Evolutionary conservation across 2,888 invertebrate genomes (phyloP).

Genomic region (Yponomeuta evonymella): DNA sequence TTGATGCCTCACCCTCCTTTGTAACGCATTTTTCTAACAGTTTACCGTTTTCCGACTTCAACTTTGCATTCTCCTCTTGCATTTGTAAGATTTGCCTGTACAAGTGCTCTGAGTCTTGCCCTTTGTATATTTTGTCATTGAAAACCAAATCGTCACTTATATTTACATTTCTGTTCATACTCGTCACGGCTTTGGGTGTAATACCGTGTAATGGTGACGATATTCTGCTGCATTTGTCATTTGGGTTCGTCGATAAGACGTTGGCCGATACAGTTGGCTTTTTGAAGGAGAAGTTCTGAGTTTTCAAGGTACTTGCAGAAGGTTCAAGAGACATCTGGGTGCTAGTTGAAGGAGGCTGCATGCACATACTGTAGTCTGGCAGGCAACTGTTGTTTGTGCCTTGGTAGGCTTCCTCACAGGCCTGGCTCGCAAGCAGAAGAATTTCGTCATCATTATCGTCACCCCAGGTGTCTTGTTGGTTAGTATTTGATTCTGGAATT

Average conservation of each 20-base stretch:
- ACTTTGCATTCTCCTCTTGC: conserved; percentile 58
- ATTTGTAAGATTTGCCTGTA: conserved; percentile 51
- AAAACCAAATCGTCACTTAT: conserved; percentile 45
- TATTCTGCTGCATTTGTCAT: conserved; percentile 54
- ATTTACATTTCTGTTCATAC: conserved; percentile 31
- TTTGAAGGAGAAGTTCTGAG: conserved; percentile 46
- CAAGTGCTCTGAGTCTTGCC: conserved; percentile 45
- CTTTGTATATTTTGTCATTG: conserved; percentile 50
- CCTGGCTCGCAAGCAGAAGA: conserved; percentile 64
- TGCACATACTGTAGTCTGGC: conserved; percentile 56
- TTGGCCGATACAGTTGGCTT: conserved; percentile 41
- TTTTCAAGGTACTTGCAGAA: conserved; percentile 46
- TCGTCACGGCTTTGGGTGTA: conserved; percentile 37
- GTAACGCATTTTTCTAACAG: conserved; percentile 67
- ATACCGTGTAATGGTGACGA: conserved; percentile 62
- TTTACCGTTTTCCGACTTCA: conserved; percentile 64
- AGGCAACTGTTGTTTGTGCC: conserved; percentile 38
- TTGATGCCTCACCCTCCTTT: conserved; percentile 76
- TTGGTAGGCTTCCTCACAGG: conserved; percentile 56
- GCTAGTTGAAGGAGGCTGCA: conserved; percentile 57
- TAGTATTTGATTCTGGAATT: conserved; percentile 1
- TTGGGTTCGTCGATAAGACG: conserved; percentile 44
- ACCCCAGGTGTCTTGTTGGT: conserved; percentile 49
- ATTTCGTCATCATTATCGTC: conserved; percentile 70
- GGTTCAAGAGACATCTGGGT: conserved; percentile 46